phyloP scores from a whole-genome alignment of 2,797 vertebrate species.

The Poliocrania exsul region DNA sequence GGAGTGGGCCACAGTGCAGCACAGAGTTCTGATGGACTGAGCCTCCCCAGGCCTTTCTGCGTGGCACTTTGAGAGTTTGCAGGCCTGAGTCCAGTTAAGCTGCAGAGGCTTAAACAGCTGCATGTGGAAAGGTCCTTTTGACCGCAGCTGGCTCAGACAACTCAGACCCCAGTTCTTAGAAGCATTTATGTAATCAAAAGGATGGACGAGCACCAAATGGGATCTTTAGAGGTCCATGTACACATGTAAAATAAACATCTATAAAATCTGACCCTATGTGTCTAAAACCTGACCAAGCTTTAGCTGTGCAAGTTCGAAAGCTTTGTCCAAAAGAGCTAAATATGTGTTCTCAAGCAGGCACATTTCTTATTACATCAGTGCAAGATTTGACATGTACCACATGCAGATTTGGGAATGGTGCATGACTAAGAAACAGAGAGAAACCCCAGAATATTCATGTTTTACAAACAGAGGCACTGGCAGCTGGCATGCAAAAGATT shows the following conservation, averaged over 20 bases:
- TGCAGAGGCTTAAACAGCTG: not conserved
- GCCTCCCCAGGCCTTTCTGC: not conserved
- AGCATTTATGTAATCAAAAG: not conserved
- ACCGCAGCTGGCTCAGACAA: not conserved
- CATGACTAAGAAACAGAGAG: not conserved
- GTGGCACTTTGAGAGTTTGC: fast-evolving
- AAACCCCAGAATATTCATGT: not conserved
- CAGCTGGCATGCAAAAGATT: not conserved
- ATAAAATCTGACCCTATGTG: not conserved
- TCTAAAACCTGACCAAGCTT: not conserved
- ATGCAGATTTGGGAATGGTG: not conserved
- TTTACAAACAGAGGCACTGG: not conserved
- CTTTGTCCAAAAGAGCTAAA: not conserved
- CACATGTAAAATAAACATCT: not conserved
- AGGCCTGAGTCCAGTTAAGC: not conserved
- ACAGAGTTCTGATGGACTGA: not conserved
- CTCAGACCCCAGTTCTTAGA: not conserved
- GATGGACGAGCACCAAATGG: not conserved
- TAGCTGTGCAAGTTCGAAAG: not conserved
- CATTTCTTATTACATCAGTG: not conserved
- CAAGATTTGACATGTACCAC: not conserved
- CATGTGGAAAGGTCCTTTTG: not conserved
- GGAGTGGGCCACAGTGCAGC: fast-evolving
- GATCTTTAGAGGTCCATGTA: not conserved
- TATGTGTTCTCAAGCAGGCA: not conserved